Evolutionary conservation across 2,888 invertebrate species (phyloP), one percentile per base, ranked within the genome.

Genomic region (Andrena hattorfiana): DNA sequence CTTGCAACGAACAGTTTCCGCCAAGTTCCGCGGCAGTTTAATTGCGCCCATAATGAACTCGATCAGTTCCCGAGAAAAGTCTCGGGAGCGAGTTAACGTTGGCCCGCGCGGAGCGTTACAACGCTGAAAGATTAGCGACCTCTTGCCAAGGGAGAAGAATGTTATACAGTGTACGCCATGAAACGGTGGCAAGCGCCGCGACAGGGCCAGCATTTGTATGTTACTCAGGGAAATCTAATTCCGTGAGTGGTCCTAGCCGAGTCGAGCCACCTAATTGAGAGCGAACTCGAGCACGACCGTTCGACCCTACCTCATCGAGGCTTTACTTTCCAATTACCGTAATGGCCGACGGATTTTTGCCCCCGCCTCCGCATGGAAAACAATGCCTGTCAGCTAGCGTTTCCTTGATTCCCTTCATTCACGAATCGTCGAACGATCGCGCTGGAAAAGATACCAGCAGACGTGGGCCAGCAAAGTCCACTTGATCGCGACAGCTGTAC

Each of bases 31-130:
- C 26, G 70, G 51, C 66, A 77, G 70, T 80, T 77, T 80, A 71
- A 80, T 80, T 80, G 78, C 80, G 48, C 78, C 51, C 78, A 71
- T 70, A 80, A 80, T 62, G 80, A 77, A 77, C 71, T 62, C 60
- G 28, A 28, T 16, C 23, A 20, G 70, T 28, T 30, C 2, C 42
- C 26, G 16, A 16, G 48, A 62, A 62, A 71, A 62, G 60, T 70
- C 63, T 42, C 20, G 2, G 23, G 60, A 4, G 28, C 48, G 48
- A 48, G 28, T 42, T n/a, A 32, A 32, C 20, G 20, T 23, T 20
- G 10, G 2, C 20, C 30, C 51, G 28, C 10, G 42, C 16, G 54
- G 54, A 20, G 20, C n/a, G 10, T 23, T 20, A 48, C 28, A 8
- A 42, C 26, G 62, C 5, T 8, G 4, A 23, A 62, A 62, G 49